Evolutionary conservation across 2,113 vertebrate genomes (phyloP).

Genomic region (Dicentrarchus labrax): DNA sequence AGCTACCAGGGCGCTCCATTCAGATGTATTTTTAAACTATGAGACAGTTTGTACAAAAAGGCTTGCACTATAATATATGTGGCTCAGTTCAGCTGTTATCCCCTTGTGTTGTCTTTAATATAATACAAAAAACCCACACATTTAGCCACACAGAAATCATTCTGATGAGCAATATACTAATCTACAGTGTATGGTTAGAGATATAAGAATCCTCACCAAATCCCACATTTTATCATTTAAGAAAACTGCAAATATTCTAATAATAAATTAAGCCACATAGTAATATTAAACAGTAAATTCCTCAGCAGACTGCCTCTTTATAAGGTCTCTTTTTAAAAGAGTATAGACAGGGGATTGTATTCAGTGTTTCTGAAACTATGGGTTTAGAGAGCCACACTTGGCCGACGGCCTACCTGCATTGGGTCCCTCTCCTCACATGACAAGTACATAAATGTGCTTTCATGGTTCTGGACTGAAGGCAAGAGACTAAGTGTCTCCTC

Average conservation of each 20-base stretch:
- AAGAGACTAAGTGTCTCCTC: conserved; percentile 58
- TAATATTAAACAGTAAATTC: conserved; percentile 12
- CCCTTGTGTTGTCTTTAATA: too few species aligned
- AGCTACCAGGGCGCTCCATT: too few species aligned
- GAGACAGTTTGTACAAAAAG: neutral
- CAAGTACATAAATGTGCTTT: conserved; percentile 56
- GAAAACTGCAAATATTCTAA: neutral
- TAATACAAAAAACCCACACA: neutral
- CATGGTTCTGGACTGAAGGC: conserved; percentile 54
- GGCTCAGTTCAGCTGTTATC: too few species aligned
- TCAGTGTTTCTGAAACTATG: conserved; percentile 40
- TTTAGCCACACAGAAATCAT: neutral
- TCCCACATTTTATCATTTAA: neutral
- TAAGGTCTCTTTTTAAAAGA: conserved; percentile 16
- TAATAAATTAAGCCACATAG: neutral
- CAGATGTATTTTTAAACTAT: neutral
- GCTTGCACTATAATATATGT: neutral
- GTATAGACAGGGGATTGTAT: conserved; percentile 27
- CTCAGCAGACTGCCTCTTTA: conserved; percentile 29
- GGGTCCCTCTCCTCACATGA: conserved; percentile 45
- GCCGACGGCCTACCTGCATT: conserved; percentile 45
- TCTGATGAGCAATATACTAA: neutral
- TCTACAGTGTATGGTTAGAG: neutral
- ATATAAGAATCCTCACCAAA: neutral
- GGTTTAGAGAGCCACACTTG: conserved; percentile 40